These are phyloP conservation scores for Cydia strobilella DNA, from an alignment of 1,140 invertebrate species.

Conservation along the genomic window DNA sequence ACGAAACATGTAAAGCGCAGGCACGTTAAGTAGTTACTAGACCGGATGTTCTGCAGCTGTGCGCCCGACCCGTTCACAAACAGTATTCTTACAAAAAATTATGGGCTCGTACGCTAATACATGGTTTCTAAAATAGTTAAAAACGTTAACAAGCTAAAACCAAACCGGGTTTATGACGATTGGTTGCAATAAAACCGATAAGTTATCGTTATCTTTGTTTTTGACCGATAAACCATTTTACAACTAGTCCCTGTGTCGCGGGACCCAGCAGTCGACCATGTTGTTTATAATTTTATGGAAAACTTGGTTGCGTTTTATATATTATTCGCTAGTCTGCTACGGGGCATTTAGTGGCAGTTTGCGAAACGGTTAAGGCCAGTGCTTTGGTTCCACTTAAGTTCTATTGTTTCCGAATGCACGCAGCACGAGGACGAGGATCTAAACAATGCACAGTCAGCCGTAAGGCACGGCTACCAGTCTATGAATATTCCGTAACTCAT, in stretches of 20 bases:
- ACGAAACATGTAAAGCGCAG: slow-evolving; percentile 19
- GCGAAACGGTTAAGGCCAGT: slow-evolving; percentile 16
- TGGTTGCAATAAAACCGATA: slow-evolving; percentile 30
- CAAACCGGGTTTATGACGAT: slow-evolving; percentile 15
- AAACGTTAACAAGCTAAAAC: slow-evolving; percentile 21
- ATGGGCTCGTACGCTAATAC: slow-evolving; percentile 22
- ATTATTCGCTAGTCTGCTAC: background rate
- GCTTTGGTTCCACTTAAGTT: slow-evolving; percentile 23
- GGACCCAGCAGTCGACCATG: background rate
- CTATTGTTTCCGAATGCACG: slow-evolving; percentile 22
- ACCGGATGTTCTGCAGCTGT: slow-evolving; percentile 54
- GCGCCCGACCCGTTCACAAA: slow-evolving; percentile 39
- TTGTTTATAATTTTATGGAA: background rate
- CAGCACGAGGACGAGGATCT: slow-evolving; percentile 12
- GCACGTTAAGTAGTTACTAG: slow-evolving; percentile 21
- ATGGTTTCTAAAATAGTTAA: slow-evolving; percentile 16
- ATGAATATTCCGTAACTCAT: slow-evolving; percentile 30
- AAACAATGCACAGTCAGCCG: slow-evolving; percentile 28
- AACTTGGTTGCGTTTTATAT: background rate
- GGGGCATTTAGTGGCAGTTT: slow-evolving; percentile 20
- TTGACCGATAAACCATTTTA: slow-evolving; percentile 29
- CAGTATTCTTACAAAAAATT: slow-evolving; percentile 32
- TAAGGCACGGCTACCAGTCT: slow-evolving; percentile 23
- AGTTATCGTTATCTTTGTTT: slow-evolving; percentile 31
- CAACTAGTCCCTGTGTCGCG: slow-evolving; percentile 3